phyloP scores from a whole-genome alignment of 2,888 invertebrate genomes.

The Graphium colonna region DNA sequence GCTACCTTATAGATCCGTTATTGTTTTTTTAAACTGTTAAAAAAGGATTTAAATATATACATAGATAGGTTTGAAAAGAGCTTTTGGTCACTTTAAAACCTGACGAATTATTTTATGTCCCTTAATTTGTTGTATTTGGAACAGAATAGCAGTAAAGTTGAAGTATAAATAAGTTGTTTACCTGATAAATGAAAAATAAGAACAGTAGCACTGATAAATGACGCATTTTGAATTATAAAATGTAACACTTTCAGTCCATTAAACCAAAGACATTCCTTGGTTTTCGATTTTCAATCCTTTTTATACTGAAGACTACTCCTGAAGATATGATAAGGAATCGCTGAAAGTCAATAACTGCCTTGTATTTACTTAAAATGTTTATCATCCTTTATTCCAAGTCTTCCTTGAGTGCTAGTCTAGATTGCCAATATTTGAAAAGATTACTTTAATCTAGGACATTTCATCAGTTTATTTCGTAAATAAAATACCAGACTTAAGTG shows the following conservation, averaged over 20 bases:
- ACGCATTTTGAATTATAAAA: conserved; percentile 6
- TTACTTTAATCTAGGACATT: neutral
- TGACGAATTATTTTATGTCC: too few relatives aligned
- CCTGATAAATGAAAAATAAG: conserved; percentile 9
- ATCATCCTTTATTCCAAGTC: neutral
- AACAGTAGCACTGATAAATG: neutral
- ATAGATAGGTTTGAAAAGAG: too few relatives aligned
- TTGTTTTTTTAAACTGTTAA: too few relatives aligned
- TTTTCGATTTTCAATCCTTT: neutral
- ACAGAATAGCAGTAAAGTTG: too few relatives aligned
- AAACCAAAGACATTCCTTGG: neutral
- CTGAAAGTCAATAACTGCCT: neutral
- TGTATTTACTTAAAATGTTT: conserved; percentile 7
- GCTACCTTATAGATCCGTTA: too few relatives aligned
- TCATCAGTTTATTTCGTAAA: neutral
- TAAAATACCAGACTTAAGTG: too few relatives aligned
- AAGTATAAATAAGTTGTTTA: too few relatives aligned
- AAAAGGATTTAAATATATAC: too few relatives aligned
- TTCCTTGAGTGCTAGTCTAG: conserved; percentile 4
- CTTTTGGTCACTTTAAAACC: too few relatives aligned
- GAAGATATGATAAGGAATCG: conserved; percentile 6
- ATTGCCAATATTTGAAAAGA: neutral
- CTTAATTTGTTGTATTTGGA: too few relatives aligned
- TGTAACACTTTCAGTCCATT: neutral
- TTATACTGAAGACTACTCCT: neutral